These are phyloP conservation scores for Rhagoletis zephyria DNA, from an alignment of 1,140 invertebrate genomes.

Conservation along the genomic window DNA sequence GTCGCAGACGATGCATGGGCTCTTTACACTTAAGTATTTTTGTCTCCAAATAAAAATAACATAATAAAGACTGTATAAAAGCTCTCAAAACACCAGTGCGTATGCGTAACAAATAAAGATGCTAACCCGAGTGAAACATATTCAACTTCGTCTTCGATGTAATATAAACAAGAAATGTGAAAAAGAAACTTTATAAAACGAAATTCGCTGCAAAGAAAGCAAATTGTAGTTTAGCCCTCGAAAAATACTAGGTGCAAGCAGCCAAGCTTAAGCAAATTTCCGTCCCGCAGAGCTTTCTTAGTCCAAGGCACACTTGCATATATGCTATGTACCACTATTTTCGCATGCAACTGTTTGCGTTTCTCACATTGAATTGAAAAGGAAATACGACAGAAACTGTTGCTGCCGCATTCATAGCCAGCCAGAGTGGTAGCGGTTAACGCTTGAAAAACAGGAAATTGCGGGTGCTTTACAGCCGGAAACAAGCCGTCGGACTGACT, in stretches of 20 bases:
- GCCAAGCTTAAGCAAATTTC: constrained; percentile 45
- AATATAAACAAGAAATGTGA: neutral
- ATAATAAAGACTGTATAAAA: too few species aligned
- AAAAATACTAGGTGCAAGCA: neutral
- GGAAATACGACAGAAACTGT: constrained; percentile 43
- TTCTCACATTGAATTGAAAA: neutral
- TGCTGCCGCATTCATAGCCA: constrained; percentile 13
- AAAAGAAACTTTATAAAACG: constrained; percentile 10
- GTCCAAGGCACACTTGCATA: neutral
- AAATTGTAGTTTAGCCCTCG: neutral
- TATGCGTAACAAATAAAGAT: neutral
- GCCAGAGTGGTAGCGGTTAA: neutral
- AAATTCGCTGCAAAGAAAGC: constrained; percentile 3
- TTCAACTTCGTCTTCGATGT: too few species aligned
- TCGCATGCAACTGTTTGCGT: neutral
- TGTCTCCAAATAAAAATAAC: too few species aligned
- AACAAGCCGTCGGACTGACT: constrained; percentile 57
- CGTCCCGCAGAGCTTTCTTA: neutral
- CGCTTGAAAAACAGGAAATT: constrained; percentile 58
- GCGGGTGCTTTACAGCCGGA: constrained; percentile 58
- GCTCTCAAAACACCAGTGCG: neutral
- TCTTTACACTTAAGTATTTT: too few species aligned
- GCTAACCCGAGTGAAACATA: neutral
- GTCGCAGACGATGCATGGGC: too few species aligned
- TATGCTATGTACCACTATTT: neutral